Evolutionary conservation across 2,888 invertebrate species (phyloP), one percentile per base, ranked within the genome.

Genomic region (Folsomia manolachei): DNA sequence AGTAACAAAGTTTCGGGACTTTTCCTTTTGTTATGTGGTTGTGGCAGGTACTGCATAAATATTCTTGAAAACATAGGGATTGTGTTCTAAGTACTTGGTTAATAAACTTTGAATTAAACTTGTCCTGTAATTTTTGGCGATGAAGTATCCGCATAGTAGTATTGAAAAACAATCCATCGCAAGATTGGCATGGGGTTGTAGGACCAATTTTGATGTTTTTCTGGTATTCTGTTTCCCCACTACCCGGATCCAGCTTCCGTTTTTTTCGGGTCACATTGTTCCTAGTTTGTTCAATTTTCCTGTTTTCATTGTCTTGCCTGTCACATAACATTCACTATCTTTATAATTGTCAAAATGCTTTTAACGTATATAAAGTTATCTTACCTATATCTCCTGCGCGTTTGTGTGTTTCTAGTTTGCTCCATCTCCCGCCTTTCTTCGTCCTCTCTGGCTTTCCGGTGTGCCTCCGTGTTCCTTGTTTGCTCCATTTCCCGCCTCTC

Each of bases 1-100:
- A 70, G 7, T 73, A 52, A n/a, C 60, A 19, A 21, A 70, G 67
- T 63, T 62, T 1, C 1, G 74, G 74, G 23, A 60, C 39, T 39
- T 14, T 39, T 39, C 39, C 39, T 9, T 4, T 14, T 4, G 4
- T 39, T 39, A 39, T 14, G 39, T 39, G 39, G 14, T 4, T 39
- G 14, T 4, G 14, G 14, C 39, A 39, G 39, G 39, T 39, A 14
- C 7, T 9, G n/a, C n/a, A n/a, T n/a, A n/a, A n/a, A n/a, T n/a
- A n/a, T n/a, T n/a, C n/a, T n/a, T n/a, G n/a, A n/a, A n/a, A n/a
- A n/a, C n/a, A n/a, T n/a, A n/a, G n/a, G n/a, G n/a, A n/a, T n/a
- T n/a, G n/a, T n/a, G n/a, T n/a, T n/a, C n/a, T n/a, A n/a, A n/a
- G n/a, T n/a, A n/a, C n/a, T n/a, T n/a, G n/a, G n/a, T n/a, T n/a